A percentile compares a stretch with the other conserved stretches of the same genome.
Conservation (phyloP, 2,888 invertebrate species). For the Eulithis prunata region DNA sequence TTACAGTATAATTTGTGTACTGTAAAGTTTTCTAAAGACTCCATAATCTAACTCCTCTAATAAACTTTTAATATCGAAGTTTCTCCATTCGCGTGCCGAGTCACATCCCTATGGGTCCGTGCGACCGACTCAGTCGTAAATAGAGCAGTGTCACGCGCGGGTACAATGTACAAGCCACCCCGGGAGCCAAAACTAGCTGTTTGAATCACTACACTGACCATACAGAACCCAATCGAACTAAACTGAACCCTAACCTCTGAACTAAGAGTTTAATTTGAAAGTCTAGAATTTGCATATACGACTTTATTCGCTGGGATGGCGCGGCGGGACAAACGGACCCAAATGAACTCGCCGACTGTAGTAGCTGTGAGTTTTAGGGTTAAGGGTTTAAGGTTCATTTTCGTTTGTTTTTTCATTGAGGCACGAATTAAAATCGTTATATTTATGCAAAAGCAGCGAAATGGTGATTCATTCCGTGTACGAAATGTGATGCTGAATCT, state of each 20-base stretch:
- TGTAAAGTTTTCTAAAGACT: too few species aligned
- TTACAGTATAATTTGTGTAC: too few species aligned
- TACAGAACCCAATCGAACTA: conserved; percentile 38
- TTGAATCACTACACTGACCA: conserved; percentile 63
- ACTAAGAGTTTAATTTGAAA: conserved; percentile 28
- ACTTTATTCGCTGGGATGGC: conserved; percentile 16
- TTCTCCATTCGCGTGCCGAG: conserved; percentile 50
- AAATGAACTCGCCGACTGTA: conserved; percentile 16
- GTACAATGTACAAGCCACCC: conserved; percentile 82
- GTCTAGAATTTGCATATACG: conserved; percentile 31
- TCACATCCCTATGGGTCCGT: conserved; percentile 61
- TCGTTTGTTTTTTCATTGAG: conserved; percentile 25
- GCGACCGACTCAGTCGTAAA: conserved; percentile 71
- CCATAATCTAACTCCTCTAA: too few species aligned
- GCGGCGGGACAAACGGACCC: conserved; percentile 31
- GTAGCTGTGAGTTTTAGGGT: conserved; percentile 17
- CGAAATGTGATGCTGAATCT: conserved; percentile 60
- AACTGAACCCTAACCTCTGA: conserved; percentile 42
- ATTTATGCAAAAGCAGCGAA: conserved; percentile 44
- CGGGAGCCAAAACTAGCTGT: conserved; percentile 79
- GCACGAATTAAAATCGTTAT: conserved; percentile 43
- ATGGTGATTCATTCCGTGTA: conserved; percentile 71
- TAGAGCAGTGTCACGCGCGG: conserved; percentile 81
- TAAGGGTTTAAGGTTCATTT: conserved; percentile 16
- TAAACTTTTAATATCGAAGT: conserved; percentile 2